These are phyloP conservation scores for Venustoraphidia nigricollis DNA, from an alignment of 2,888 invertebrate genomes.

Conservation along the genomic window DNA sequence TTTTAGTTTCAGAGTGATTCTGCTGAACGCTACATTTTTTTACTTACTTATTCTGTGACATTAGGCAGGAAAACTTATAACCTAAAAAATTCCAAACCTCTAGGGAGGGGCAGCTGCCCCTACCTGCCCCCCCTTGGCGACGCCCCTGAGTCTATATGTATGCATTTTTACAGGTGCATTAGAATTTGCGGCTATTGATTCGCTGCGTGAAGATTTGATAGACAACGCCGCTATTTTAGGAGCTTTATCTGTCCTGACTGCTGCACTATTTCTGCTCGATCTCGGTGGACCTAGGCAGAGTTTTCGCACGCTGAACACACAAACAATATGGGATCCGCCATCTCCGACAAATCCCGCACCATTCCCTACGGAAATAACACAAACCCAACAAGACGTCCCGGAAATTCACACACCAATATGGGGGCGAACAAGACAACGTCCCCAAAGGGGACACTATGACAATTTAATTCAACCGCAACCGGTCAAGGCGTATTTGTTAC, in stretches of 20 bases:
- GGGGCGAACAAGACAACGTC: neutral
- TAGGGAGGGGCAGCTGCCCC: too few relatives aligned
- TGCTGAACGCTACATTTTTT: too few relatives aligned
- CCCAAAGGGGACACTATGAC: neutral
- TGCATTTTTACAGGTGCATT: conserved; percentile 37
- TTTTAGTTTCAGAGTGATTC: too few relatives aligned
- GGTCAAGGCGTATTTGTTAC: conserved; percentile 21
- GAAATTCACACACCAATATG: conserved; percentile 3
- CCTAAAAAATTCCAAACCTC: too few relatives aligned
- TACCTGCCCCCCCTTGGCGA: too few relatives aligned
- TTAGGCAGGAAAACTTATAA: too few relatives aligned
- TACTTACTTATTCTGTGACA: too few relatives aligned
- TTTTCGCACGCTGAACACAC: conserved; percentile 28
- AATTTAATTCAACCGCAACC: neutral
- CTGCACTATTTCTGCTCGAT: conserved; percentile 51
- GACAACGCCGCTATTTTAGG: conserved; percentile 60
- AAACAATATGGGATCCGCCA: conserved; percentile 18
- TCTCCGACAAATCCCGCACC: too few relatives aligned
- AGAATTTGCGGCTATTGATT: conserved; percentile 54
- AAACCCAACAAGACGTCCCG: neutral
- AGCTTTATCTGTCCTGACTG: conserved; percentile 46
- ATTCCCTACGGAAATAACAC: neutral
- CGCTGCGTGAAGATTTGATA: conserved; percentile 46
- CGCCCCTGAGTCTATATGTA: too few relatives aligned
- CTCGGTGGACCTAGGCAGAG: conserved; percentile 40